Conservation (phyloP, 2,113 vertebrate species). For the Lepus americanus region DNA sequence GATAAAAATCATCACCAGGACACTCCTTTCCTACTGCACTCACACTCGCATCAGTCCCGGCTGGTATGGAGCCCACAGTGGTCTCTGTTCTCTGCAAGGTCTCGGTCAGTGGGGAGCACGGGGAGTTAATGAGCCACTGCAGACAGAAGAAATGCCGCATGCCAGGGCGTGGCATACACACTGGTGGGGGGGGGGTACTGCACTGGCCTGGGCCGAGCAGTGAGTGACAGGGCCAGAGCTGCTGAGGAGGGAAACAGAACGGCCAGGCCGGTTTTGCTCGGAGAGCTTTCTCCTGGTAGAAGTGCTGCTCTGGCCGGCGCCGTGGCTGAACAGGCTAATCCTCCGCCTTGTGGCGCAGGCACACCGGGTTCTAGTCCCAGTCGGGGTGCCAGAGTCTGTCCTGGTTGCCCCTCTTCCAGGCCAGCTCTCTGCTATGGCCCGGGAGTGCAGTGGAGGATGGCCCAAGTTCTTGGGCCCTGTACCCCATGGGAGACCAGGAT, state of each 20-base stretch:
- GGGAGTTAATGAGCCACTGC: neutral
- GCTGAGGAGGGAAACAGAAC: neutral
- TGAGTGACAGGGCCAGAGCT: neutral
- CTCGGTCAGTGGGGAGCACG: neutral
- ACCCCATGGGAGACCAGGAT: too few species aligned
- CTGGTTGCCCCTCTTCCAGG: too few species aligned
- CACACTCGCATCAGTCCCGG: neutral
- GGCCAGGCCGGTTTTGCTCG: constrained; percentile 17
- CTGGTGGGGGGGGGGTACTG: neutral
- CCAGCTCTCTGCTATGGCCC: too few species aligned
- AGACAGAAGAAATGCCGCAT: neutral
- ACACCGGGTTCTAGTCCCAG: too few species aligned
- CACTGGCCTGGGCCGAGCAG: too few species aligned
- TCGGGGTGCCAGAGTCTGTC: too few species aligned
- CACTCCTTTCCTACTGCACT: too few species aligned
- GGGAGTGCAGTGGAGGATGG: too few species aligned
- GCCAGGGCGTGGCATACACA: rapidly evolving
- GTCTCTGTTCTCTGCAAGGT: neutral
- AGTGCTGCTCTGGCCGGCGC: neutral
- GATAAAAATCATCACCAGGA: neutral
- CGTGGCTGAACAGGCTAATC: too few species aligned
- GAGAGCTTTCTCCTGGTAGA: neutral
- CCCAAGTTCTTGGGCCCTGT: too few species aligned
- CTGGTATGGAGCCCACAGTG: neutral
- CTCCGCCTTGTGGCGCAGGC: too few species aligned